Base-by-base conservation (phyloP, 2,797 vertebrate genomes). In the Gambusia yucatana region DNA sequence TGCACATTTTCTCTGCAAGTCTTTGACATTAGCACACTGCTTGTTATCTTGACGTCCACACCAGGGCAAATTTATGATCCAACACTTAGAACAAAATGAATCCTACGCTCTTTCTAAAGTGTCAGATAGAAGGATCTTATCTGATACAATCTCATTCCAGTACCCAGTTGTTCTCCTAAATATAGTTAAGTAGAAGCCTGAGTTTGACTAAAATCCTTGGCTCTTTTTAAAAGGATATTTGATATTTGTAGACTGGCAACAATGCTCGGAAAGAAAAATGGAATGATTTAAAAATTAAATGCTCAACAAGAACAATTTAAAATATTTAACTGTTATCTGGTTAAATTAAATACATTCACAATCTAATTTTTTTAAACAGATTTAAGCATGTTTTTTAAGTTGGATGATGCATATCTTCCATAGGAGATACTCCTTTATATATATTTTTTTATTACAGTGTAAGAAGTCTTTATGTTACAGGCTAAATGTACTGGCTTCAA, bases 21-120 rank as follows among this genome's bases (percentile, higher is more conserved):
- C 81, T 86, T 81, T 82, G 84, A 85, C 84, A 89, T 90, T 79
- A 82, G 88, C 80, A 33, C 82, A 36, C 75, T 13, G 81, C 82
- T 82, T 83, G 86, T 92, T 83, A 88, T 79, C 82, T 76, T 22
- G 43, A 81, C 75, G 82, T 87, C 86, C 80, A 82, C 77, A 80
- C 86, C 75, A 63, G 82, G 72, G 69, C 73, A 80, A 85, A 90
- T 78, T 77, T 71, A 43, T 25, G 70, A 84, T 87, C 76, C 83
- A 25, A 33, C 73, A 57, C 77, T 85, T 87, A 14, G 70, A 79
- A 80, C 80, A 79, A 81, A 85, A 48, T 30, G 61, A 78, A 87
- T 76, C 20, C 55, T 30, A 55, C 79, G 77, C 77, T 77, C 50
- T 16, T 71, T 74, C 70, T 72, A 78, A 85, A 82, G 74, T 84